These are phyloP conservation scores for Sciurus vulgaris DNA, from an alignment of 2,797 vertebrate genomes.

Conservation along the genomic window DNA sequence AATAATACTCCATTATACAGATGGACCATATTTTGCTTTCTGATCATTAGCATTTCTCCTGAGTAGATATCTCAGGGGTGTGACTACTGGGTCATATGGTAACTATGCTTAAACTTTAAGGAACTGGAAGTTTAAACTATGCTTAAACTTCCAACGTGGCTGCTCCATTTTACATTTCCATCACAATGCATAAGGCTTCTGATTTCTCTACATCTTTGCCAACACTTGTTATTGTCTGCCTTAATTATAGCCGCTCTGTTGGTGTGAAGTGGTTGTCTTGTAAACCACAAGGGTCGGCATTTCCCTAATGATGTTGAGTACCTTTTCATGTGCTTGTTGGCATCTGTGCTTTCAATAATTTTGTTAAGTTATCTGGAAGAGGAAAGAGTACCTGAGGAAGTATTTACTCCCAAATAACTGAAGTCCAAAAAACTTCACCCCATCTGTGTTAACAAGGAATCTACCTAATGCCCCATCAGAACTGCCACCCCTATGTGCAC, in stretches of 20 bases:
- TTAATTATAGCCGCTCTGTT: neutral
- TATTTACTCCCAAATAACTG: neutral
- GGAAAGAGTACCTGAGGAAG: neutral
- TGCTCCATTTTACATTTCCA: neutral
- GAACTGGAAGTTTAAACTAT: neutral
- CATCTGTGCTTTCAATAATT: conserved; percentile 3
- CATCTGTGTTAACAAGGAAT: neutral
- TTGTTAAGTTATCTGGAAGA: neutral
- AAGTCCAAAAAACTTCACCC: neutral
- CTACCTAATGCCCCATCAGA: too few species aligned
- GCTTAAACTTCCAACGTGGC: neutral
- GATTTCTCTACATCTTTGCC: neutral
- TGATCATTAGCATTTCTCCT: neutral
- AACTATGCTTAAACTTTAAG: neutral
- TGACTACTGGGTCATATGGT: neutral
- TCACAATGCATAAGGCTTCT: neutral
- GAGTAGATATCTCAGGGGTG: neutral
- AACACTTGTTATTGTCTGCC: neutral
- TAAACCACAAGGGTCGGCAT: neutral
- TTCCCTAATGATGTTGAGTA: neutral
- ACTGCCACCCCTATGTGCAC: neutral
- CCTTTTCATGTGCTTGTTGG: neutral
- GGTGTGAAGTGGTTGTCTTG: neutral
- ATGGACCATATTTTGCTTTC: neutral
- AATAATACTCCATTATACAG: neutral